A percentile compares a stretch with the other conserved stretches of the same genome.
These are phyloP conservation scores for Drosophila baimaii DNA, from an alignment of 1,140 invertebrate species.

Conservation along the genomic window DNA sequence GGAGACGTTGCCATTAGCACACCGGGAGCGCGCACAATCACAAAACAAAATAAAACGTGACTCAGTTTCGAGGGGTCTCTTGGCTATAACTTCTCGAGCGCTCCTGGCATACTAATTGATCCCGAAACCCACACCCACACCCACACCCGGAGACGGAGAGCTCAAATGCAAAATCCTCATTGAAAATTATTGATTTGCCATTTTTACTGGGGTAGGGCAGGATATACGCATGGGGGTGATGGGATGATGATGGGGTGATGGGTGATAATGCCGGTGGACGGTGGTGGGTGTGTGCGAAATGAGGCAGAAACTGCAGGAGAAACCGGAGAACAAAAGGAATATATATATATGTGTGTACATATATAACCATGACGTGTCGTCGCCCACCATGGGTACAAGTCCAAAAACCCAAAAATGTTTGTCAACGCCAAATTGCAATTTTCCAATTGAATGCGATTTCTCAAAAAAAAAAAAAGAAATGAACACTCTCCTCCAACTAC, in stretches of 20 bases:
- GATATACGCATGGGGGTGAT: slow-evolving; percentile 8
- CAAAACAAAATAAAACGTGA: slow-evolving; percentile 45
- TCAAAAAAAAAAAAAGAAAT: background rate
- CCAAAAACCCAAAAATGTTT: slow-evolving; percentile 12
- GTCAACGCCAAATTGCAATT: slow-evolving; percentile 37
- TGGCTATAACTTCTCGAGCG: slow-evolving; percentile 16
- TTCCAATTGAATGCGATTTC: slow-evolving; percentile 41
- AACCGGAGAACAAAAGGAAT: slow-evolving; percentile 33
- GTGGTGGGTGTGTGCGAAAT: slow-evolving; percentile 54
- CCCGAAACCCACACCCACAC: slow-evolving; percentile 4
- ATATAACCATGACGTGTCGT: slow-evolving; percentile 27
- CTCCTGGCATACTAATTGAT: slow-evolving; percentile 64
- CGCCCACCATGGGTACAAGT: slow-evolving; percentile 28
- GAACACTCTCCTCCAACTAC: background rate
- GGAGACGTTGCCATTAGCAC: slow-evolving; percentile 38
- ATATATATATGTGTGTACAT: slow-evolving; percentile 14
- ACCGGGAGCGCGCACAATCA: slow-evolving; percentile 5
- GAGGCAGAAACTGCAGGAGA: slow-evolving; percentile 56
- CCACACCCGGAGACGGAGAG: background rate
- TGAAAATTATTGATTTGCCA: slow-evolving; percentile 78
- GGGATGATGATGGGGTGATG: too few relatives aligned
- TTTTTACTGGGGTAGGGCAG: slow-evolving; percentile 42
- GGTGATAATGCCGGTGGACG: background rate
- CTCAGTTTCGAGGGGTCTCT: slow-evolving; percentile 20
- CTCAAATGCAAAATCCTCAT: slow-evolving; percentile 68